These are phyloP conservation scores for Catharus bicknelli DNA, from an alignment of 2,113 vertebrate genomes.

Conservation along the genomic window DNA sequence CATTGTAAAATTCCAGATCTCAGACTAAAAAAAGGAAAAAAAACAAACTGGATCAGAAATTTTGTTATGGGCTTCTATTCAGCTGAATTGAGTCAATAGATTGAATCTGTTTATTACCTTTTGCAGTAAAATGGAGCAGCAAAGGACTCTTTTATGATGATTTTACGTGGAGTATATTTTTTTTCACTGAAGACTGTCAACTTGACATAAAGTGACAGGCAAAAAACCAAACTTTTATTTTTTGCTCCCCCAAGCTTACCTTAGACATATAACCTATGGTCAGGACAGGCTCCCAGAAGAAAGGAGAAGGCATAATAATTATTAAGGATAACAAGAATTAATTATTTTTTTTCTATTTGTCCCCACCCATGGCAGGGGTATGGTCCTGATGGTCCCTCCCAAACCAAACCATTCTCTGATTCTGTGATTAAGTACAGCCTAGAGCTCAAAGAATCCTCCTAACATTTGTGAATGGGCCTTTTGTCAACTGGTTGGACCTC, in stretches of 20 bases:
- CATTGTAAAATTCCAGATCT: background rate
- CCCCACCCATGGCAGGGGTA: no score
- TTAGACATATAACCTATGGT: background rate
- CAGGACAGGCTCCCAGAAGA: background rate
- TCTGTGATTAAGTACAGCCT: background rate
- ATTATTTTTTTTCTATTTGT: background rate
- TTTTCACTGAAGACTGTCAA: background rate
- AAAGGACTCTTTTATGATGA: background rate
- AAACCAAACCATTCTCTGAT: background rate
- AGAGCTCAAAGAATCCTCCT: background rate
- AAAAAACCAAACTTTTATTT: background rate
- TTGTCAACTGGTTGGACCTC: background rate
- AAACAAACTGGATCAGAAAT: background rate
- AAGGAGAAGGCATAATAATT: background rate
- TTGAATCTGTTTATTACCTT: background rate
- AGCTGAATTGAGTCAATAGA: background rate
- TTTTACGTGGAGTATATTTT: background rate
- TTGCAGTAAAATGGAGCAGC: background rate
- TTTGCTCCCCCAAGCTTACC: accelerated
- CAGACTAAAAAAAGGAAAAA: background rate
- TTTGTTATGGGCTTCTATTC: background rate
- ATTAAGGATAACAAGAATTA: background rate
- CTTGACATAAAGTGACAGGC: accelerated
- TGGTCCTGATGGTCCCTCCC: background rate
- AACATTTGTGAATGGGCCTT: background rate